Percentiles rank a stretch among this genome's conserved stretches.
Conservation (phyloP, 1,140 invertebrate species). For the Popillia japonica region DNA sequence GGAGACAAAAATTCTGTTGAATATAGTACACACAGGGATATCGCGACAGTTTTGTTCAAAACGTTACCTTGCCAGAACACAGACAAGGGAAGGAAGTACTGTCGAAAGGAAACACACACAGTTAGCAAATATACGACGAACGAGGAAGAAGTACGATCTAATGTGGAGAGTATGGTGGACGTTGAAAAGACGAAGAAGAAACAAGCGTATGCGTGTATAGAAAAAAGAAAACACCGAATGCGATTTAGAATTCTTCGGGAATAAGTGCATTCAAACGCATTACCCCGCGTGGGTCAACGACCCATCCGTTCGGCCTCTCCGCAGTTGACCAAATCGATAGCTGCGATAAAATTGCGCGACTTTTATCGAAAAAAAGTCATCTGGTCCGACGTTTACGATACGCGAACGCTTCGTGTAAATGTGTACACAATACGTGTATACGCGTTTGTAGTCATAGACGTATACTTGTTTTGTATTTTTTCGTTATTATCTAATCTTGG, state of each 20-base stretch:
- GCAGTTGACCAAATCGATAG: slow-evolving; percentile 31
- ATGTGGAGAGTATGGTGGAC: background rate
- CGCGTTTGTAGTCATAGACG: background rate
- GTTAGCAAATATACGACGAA: too few relatives aligned
- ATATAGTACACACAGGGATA: background rate
- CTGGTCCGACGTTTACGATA: background rate
- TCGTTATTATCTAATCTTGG: slow-evolving; percentile 14
- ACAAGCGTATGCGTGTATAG: slow-evolving; percentile 3
- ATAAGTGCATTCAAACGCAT: slow-evolving; percentile 37
- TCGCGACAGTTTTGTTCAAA: background rate
- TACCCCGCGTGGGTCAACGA: slow-evolving; percentile 32
- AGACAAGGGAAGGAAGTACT: slow-evolving; percentile 6
- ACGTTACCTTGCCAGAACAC: background rate
- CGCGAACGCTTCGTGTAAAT: background rate
- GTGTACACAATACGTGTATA: background rate
- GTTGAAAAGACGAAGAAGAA: slow-evolving; percentile 29
- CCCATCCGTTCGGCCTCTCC: background rate
- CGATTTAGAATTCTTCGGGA: slow-evolving; percentile 36
- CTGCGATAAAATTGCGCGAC: slow-evolving; percentile 31
- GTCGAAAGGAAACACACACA: background rate
- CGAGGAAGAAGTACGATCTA: too few relatives aligned
- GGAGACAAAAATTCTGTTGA: too few relatives aligned
- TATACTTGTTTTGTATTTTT: slow-evolving; percentile 11
- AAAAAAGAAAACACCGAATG: slow-evolving; percentile 33
- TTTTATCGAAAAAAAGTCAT: slow-evolving; percentile 31